Base-by-base conservation (phyloP, 2,888 invertebrate species). In the Chromoteleia sp. region DNA sequence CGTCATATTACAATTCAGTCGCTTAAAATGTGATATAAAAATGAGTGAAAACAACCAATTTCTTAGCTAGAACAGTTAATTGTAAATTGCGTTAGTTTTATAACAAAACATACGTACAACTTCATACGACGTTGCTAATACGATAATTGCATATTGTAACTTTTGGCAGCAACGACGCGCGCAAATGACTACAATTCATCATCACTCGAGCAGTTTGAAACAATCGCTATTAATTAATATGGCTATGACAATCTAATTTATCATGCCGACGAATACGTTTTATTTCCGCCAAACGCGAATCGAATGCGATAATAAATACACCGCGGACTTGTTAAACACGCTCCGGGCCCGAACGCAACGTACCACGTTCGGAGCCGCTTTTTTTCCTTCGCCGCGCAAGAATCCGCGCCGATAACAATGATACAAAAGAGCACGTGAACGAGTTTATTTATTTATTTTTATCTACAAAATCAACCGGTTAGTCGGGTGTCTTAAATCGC, bases 381-480 rank as follows among this genome's bases (percentile, higher is more conserved):
- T 52, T 36, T 59, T 50, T 33, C 14, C 17, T 12, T 7, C 5
- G 39, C 45, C 36, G 21, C 39, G 7, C 15, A 68, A 77, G 68
- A 78, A 78, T 59, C 50, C 29, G 10, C 21, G 15, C 36, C 56
- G 81, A 81, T 76, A 76, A 76, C 81, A 81, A 81, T 81, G 61
- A 70, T 65, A 80, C 75, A 75, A 80, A 80, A 25, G 71, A 58
- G 63, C 74, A 58, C 75, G 67, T 48, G 67, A 81, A 76, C 76
- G 63, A 80, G 74, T 80, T 76, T 59, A 36, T 59, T 81, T 65
- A 48, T 39, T 73, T n/a, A n/a, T n/a, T 76, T 81, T 71, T 71
- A 81, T 81, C 81, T 74, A 77, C 73, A 30, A 81, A 81, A 81
- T 81, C 77, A 81, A 77, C 81, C 81, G 81, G 81, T 81, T 74